Conservation (phyloP, 2,888 invertebrate genomes). For the Ryuthela nishihirai region DNA sequence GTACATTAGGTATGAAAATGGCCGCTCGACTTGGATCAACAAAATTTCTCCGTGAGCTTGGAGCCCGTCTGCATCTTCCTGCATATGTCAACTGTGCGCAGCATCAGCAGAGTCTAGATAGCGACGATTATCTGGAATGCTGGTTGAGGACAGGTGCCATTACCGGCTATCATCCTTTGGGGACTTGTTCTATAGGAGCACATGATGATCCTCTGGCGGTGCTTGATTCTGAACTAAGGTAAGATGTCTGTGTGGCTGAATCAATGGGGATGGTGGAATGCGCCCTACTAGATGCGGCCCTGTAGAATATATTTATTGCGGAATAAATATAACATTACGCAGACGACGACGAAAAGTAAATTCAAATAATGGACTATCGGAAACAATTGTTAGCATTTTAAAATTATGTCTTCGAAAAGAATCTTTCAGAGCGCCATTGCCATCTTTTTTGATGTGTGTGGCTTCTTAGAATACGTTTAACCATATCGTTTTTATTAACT, state of each 20-base stretch:
- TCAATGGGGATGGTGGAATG: background rate
- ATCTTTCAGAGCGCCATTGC: too few species aligned
- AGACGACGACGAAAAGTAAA: too few species aligned
- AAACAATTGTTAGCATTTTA: background rate
- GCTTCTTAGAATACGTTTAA: too few species aligned
- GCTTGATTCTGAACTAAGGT: slow-evolving; percentile 66
- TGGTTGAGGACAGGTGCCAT: slow-evolving; percentile 61
- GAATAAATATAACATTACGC: too few species aligned
- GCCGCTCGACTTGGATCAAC: slow-evolving; percentile 58
- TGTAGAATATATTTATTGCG: too few species aligned
- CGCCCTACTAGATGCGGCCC: too few species aligned
- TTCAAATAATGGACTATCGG: too few species aligned
- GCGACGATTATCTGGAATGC: slow-evolving; percentile 59
- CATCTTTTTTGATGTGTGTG: too few species aligned
- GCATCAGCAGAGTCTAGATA: slow-evolving; percentile 55
- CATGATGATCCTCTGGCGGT: slow-evolving; percentile 57
- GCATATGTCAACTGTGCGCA: slow-evolving; percentile 60
- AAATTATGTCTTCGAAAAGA: too few species aligned
- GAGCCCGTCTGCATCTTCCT: slow-evolving; percentile 64
- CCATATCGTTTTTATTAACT: too few species aligned
- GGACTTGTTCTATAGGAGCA: slow-evolving; percentile 69
- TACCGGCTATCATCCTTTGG: slow-evolving; percentile 74
- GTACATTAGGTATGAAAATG: slow-evolving; percentile 58
- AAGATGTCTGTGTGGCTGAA: too few species aligned
- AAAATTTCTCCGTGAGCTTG: slow-evolving; percentile 59